Conservation (phyloP, 2,888 invertebrate genomes). For the Sinelater perroti region DNA sequence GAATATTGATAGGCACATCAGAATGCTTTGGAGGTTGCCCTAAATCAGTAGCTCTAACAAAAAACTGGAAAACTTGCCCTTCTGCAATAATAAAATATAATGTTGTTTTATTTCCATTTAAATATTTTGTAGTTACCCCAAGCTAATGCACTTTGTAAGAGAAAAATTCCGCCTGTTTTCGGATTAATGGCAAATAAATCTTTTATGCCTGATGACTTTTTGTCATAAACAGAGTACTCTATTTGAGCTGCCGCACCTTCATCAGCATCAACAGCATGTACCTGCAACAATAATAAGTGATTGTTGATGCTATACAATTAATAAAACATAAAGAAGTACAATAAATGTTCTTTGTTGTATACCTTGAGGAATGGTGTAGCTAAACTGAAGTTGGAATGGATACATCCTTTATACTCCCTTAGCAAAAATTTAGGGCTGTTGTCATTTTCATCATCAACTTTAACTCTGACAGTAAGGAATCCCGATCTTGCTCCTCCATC, state of each 20-base stretch:
- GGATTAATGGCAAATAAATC: constrained; percentile 80
- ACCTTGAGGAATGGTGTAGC: constrained; percentile 70
- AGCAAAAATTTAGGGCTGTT: constrained; percentile 80
- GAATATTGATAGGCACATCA: constrained; percentile 83
- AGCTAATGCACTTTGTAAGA: constrained; percentile 69
- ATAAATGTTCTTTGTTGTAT: constrained; percentile 35
- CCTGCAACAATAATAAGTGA: constrained; percentile 29
- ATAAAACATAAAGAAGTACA: background rate
- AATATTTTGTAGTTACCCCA: constrained; percentile 56
- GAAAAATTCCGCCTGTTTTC: constrained; percentile 76
- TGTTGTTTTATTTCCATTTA: no score
- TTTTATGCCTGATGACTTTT: constrained; percentile 67
- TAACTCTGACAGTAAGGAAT: constrained; percentile 79
- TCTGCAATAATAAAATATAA: constrained; percentile 61
- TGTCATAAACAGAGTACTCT: constrained; percentile 81
- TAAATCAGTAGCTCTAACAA: constrained; percentile 86
- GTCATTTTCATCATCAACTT: constrained; percentile 85
- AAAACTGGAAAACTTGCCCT: constrained; percentile 84
- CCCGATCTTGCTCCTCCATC: constrained; percentile 84
- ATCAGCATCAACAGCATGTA: constrained; percentile 79
- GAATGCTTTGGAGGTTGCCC: constrained; percentile 79
- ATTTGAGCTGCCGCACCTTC: constrained; percentile 76
- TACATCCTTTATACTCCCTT: constrained; percentile 79
- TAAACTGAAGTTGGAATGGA: constrained; percentile 67
- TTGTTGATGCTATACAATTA: background rate